Conservation (phyloP, 2,113 vertebrate species). For the Centropus unirufus region DNA sequence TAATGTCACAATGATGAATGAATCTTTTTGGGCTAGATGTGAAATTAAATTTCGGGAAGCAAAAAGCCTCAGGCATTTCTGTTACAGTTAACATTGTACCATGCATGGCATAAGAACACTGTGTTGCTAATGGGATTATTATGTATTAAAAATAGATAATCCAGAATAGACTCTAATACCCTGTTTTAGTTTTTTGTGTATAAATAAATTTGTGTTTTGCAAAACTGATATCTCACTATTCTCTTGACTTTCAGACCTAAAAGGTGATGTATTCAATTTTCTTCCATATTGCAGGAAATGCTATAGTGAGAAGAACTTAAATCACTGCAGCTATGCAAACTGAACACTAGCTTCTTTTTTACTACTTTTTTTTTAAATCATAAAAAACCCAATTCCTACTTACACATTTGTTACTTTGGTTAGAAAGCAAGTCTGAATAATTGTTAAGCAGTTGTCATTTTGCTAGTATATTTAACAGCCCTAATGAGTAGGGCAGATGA, state of each 20-base stretch:
- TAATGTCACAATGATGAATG: constrained; percentile 7
- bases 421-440: not conserved
- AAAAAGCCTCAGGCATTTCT: not conserved
- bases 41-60: constrained; percentile 21
- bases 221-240: not conserved
- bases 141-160: not conserved
- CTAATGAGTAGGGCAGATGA: not conserved
- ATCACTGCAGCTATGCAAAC: not conserved
- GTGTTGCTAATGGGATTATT: not conserved
- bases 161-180: not conserved
- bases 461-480: not conserved
- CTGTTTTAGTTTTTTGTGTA: not conserved
- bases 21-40: not conserved
- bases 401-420: not conserved
- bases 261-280: not conserved
- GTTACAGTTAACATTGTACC: not conserved
- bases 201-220: not conserved
- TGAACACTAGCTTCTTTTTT: not conserved
- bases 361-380: not conserved
- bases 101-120: not conserved
- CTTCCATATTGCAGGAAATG: not conserved
- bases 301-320: not conserved
- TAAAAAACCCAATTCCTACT: accelerated
- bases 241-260: not conserved
- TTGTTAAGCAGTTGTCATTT: not conserved